Percentiles rank a stretch among this genome's conserved stretches.
phyloP scores from a whole-genome alignment of 2,113 vertebrate genomes.

The Pandion haliaetus region DNA sequence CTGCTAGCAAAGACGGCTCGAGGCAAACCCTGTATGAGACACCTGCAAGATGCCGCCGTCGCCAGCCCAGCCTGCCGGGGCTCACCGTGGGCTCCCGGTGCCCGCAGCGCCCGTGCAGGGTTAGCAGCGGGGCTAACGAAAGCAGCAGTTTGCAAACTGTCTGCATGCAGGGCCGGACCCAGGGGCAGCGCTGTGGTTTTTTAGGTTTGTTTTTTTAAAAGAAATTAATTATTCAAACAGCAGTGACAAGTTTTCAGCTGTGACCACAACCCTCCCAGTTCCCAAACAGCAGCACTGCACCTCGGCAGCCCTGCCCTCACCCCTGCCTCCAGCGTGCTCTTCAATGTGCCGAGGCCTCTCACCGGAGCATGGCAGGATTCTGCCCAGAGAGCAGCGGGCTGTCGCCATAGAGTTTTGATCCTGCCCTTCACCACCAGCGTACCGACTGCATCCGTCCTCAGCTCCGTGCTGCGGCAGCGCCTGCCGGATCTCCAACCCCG shows the following conservation, averaged over 20 bases:
- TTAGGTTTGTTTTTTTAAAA: neutral
- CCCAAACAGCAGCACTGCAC: neutral
- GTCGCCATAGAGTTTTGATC: neutral
- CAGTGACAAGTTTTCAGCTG: neutral
- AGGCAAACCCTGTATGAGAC: constrained; percentile 61
- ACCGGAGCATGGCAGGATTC: neutral
- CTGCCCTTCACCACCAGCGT: neutral
- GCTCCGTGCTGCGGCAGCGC: neutral
- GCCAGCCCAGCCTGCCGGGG: neutral
- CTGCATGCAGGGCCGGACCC: neutral
- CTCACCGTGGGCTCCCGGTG: too few species aligned
- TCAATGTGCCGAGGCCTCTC: fast-evolving
- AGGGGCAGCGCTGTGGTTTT: neutral
- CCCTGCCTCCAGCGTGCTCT: neutral
- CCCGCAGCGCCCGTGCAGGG: neutral
- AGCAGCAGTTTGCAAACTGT: neutral
- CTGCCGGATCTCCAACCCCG: fast-evolving
- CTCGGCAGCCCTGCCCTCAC: neutral
- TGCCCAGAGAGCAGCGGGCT: neutral
- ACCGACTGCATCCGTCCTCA: neutral
- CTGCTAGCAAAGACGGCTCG: constrained; percentile 32
- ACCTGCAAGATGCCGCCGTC: constrained; percentile 2
- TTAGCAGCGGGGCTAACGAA: fast-evolving
- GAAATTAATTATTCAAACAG: neutral
- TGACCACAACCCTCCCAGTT: neutral